These are phyloP conservation scores for Muntiacus muntjak DNA, from an alignment of 2,113 vertebrate species.

Conservation along the genomic window DNA sequence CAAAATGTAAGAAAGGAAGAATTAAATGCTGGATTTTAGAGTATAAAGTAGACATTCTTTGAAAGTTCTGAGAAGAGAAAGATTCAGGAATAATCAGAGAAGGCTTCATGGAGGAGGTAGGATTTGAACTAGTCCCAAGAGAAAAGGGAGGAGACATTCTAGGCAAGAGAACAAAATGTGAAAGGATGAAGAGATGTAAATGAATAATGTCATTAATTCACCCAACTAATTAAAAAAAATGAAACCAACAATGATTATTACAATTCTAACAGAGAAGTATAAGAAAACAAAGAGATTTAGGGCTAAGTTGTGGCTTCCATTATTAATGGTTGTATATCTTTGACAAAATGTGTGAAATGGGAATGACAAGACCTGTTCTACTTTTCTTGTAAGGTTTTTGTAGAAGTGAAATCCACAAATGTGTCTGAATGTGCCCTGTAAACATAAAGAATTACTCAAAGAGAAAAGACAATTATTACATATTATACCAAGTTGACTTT, in stretches of 20 bases:
- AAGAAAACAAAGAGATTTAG: not conserved
- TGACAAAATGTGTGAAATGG: conserved; percentile 1
- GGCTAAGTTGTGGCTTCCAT: not conserved
- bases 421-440: not conserved
- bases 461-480: not conserved
- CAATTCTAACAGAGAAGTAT: not conserved
- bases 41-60: not conserved
- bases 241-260: not conserved
- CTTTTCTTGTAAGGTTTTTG: not conserved
- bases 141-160: not conserved
- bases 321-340: not conserved
- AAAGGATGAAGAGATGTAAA: not conserved
- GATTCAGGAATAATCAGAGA: not conserved
- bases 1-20: not conserved
- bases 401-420: not conserved
- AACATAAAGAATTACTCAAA: conserved; percentile 2
- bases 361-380: not conserved
- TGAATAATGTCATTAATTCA: not conserved
- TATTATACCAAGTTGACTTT: not conserved
- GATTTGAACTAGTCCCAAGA: not conserved
- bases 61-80: not conserved
- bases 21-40: not conserved
- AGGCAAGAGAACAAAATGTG: not conserved
- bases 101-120: not conserved
- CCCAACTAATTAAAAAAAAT: not conserved